Conservation (phyloP, 2,797 vertebrate genomes). For the Paramormyrops hopkinsi region DNA sequence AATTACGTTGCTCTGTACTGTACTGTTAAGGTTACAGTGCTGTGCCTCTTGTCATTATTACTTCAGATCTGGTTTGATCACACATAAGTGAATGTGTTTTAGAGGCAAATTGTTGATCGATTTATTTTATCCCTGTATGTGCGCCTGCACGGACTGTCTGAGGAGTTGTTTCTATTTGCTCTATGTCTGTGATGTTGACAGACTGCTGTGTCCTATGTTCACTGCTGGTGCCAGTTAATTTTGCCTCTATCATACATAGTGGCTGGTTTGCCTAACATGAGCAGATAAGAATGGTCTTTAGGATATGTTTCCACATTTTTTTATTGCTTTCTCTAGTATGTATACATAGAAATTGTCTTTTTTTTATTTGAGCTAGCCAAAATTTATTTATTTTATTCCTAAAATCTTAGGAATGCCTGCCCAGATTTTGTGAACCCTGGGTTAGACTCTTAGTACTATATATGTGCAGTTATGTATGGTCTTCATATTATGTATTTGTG, state of each 20-base stretch:
- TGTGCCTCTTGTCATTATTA: neutral
- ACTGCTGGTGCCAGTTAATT: neutral
- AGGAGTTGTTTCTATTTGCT: neutral
- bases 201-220: neutral
- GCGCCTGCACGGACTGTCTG: neutral
- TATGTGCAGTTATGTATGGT: neutral
- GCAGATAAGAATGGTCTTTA: neutral
- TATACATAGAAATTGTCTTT: neutral
- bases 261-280: neutral
- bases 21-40: neutral
- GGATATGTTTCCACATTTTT: neutral
- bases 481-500: neutral
- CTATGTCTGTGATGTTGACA: neutral
- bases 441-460: neutral
- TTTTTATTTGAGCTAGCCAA: neutral
- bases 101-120: neutral
- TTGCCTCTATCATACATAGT: neutral
- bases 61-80: neutral
- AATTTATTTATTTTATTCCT: too few species aligned
- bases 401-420: neutral
- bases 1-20: neutral
- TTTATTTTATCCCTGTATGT: neutral
- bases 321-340: neutral
- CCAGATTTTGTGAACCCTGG: neutral
- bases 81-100: neutral